Base-by-base conservation (phyloP, 2,888 invertebrate genomes). In the Chaetogeoica ovagalla region DNA sequence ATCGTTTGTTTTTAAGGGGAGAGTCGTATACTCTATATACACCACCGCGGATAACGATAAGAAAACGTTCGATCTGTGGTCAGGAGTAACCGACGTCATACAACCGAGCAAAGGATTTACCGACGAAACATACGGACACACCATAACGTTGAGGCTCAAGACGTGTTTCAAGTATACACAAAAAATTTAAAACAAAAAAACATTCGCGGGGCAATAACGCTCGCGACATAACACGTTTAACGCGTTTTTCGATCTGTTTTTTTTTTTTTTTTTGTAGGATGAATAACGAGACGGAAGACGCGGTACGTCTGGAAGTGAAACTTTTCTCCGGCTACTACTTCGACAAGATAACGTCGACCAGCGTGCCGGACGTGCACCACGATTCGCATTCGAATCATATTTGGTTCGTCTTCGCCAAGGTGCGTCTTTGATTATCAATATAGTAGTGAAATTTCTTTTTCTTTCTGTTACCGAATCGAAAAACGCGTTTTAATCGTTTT, bases 391-490 rank as follows among this genome's bases (percentile, higher is more conserved):
- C 88, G 17, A 90, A 91, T 84, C 89, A 89, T 15, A 87, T 90
- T 15, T 91, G 91, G 91, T 91, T 91, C 85, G 89, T 90, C 66
- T 90, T 91, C 85, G 89, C 90, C 30, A 91, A 91, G 85, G 89
- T 91, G 85, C 88, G 21, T 30, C 30, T 7, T n/a, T 21, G n/a
- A 59, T 9, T 8, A 8, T n/a, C 9, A 59, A 21, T 21, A 4
- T 30, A 30, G 30, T 30, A 1, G 30, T 30, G 30, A 30, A 4
- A 2, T 30, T 30, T 30, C 4, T 30, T 30, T 30, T 30, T 30
- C 30, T 30, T 30, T 30, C 30, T 30, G 30, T 4, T 1, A 4
- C 4, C 4, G 30, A 30, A 30, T 30, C 30, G 2, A 30, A 30
- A 30, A 30, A 30, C 30, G 30, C 1, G 30, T 30, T 30, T 1